A percentile compares a stretch with the other conserved stretches of the same genome.
These are phyloP conservation scores for Syngnathus scovelli DNA, from an alignment of 2,113 vertebrate genomes.

Conservation along the genomic window DNA sequence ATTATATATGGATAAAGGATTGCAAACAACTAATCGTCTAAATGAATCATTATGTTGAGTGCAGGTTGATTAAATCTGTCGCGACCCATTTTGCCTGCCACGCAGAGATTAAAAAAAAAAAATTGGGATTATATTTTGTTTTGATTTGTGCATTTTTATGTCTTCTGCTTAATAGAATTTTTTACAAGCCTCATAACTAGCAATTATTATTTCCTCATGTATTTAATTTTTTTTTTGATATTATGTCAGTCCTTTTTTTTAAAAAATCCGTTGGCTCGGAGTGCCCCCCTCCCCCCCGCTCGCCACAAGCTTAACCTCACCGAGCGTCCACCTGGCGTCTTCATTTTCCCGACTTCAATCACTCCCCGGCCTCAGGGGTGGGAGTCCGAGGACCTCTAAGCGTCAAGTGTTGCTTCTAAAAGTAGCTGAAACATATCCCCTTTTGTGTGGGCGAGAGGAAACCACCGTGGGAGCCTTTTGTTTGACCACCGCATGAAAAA, in stretches of 20 bases:
- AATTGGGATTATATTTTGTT: no score
- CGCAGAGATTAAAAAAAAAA: no score
- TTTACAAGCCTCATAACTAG: no score
- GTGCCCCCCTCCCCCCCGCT: slow-evolving; percentile 22
- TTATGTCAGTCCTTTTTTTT: slow-evolving; percentile 1
- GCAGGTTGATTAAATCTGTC: slow-evolving; percentile 44
- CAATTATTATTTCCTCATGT: no score
- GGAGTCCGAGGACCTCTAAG: slow-evolving; percentile 40
- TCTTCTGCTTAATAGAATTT: no score
- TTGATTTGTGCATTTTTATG: no score
- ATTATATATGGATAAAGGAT: background rate
- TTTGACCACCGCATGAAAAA: slow-evolving; percentile 10
- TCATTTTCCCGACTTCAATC: slow-evolving; percentile 35
- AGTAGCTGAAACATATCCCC: slow-evolving; percentile 62
- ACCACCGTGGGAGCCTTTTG: slow-evolving; percentile 40
- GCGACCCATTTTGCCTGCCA: slow-evolving; percentile 42
- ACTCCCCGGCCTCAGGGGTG: slow-evolving; percentile 41
- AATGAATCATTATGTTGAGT: background rate
- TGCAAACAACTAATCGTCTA: slow-evolving; percentile 15
- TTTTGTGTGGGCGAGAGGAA: slow-evolving; percentile 51
- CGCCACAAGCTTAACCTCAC: slow-evolving; percentile 32
- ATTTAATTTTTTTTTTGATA: background rate
- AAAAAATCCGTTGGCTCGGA: slow-evolving; percentile 32
- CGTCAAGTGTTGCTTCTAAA: slow-evolving; percentile 52
- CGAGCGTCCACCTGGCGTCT: slow-evolving; percentile 59